These are phyloP conservation scores for Folsomia candida DNA, from an alignment of 2,888 invertebrate genomes.

Conservation along the genomic window DNA sequence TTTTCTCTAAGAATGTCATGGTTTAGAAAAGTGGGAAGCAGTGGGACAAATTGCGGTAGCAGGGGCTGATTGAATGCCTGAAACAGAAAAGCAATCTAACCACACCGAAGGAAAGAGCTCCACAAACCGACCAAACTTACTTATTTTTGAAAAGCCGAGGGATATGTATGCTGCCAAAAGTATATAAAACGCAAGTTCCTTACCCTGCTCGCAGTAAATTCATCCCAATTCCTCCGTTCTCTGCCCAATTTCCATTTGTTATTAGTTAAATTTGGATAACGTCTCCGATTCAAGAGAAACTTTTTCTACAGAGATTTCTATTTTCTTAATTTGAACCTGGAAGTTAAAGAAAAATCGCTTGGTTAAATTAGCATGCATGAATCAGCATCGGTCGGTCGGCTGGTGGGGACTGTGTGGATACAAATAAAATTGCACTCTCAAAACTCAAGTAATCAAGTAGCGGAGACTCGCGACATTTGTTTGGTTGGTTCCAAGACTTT, in stretches of 20 bases:
- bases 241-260: constrained; percentile 46
- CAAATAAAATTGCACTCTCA: too few relatives aligned
- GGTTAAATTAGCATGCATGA: constrained; percentile 24
- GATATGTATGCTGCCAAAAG: constrained; percentile 5
- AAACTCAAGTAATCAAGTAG: constrained; percentile 1
- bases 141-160: constrained; percentile 15
- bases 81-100: constrained; percentile 30
- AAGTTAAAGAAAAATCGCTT: constrained; percentile 20
- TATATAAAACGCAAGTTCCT: constrained; percentile 8
- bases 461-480: neutral
- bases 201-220: constrained; percentile 6
- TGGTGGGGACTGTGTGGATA: neutral
- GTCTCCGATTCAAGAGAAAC: constrained; percentile 44
- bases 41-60: constrained; percentile 20
- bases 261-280: constrained; percentile 49
- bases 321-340: constrained; percentile 20
- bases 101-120: neutral
- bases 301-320: constrained; percentile 31
- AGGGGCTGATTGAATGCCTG: constrained; percentile 20
- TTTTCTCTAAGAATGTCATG: constrained; percentile 12
- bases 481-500: neutral
- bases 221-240: constrained; percentile 20
- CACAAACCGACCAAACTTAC: constrained; percentile 9
- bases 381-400: constrained; percentile 8
- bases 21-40: constrained; percentile 14